Evolutionary conservation across 2,797 vertebrate species (phyloP).

Genomic region (Zalophus californianus): DNA sequence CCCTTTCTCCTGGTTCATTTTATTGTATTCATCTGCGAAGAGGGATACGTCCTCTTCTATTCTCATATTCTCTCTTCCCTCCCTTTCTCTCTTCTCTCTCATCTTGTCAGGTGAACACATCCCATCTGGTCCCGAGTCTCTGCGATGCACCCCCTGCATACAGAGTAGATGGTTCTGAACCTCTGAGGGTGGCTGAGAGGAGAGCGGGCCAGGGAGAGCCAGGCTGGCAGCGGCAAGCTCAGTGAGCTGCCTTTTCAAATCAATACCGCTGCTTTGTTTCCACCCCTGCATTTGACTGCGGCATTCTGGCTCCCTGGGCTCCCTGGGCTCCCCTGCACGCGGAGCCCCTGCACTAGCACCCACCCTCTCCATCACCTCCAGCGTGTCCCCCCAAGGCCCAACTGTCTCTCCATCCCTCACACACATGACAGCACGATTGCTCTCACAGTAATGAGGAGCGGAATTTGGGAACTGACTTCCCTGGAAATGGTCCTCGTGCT

Average conservation of each 20-base stretch:
- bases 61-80: neutral
- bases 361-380: neutral
- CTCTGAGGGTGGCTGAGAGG: neutral
- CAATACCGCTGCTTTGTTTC: conserved; percentile 53
- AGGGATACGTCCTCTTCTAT: neutral
- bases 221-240: neutral
- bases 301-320: neutral
- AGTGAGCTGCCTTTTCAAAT: conserved; percentile 47
- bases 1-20: neutral
- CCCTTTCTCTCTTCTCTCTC: neutral
- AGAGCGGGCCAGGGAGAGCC: neutral
- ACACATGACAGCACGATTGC: neutral
- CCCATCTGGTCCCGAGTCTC: neutral
- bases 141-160: neutral
- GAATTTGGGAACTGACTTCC: conserved; percentile 10
- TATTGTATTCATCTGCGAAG: neutral
- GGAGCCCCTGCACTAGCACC: fast-evolving
- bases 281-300: conserved; percentile 35
- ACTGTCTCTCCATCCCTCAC: neutral
- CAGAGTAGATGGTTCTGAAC: neutral
- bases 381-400: neutral
- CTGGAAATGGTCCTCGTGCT: neutral
- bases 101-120: neutral
- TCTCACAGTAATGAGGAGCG: neutral
- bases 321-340: neutral